These are phyloP conservation scores for Rotaria sp. DNA, from an alignment of 2,888 invertebrate genomes.

Conservation along the genomic window DNA sequence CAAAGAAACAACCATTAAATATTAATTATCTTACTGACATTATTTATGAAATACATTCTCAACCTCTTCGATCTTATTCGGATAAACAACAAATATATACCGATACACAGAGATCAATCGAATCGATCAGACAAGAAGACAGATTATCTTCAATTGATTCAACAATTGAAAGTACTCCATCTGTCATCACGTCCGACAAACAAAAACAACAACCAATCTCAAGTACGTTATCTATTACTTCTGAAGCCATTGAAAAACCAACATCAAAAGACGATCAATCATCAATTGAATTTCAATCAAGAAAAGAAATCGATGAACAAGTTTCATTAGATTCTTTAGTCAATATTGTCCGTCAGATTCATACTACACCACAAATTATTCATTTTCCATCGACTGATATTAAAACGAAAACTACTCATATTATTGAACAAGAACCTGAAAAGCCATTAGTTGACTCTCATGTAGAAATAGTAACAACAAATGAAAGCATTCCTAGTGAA, in stretches of 20 bases:
- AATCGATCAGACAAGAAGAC: neutral
- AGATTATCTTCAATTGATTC: neutral
- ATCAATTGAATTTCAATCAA: neutral
- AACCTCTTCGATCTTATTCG: neutral
- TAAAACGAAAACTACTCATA: neutral
- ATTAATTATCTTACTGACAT: neutral
- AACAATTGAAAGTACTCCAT: neutral
- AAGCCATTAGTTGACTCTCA: neutral
- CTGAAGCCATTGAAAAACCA: neutral
- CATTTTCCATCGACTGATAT: neutral
- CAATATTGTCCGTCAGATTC: neutral
- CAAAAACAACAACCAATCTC: neutral
- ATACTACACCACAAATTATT: neutral
- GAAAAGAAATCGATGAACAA: neutral
- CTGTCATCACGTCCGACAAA: neutral
- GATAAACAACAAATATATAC: no score
- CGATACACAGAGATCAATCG: no score
- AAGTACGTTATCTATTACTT: neutral
- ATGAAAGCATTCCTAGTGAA: neutral
- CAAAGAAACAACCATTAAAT: neutral
- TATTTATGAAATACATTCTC: neutral
- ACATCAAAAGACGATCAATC: neutral
- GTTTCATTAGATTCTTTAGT: neutral
- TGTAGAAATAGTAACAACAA: neutral
- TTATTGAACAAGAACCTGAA: neutral